phyloP scores from a whole-genome alignment of 2,888 invertebrate species.

The Drosophila putrida region DNA sequence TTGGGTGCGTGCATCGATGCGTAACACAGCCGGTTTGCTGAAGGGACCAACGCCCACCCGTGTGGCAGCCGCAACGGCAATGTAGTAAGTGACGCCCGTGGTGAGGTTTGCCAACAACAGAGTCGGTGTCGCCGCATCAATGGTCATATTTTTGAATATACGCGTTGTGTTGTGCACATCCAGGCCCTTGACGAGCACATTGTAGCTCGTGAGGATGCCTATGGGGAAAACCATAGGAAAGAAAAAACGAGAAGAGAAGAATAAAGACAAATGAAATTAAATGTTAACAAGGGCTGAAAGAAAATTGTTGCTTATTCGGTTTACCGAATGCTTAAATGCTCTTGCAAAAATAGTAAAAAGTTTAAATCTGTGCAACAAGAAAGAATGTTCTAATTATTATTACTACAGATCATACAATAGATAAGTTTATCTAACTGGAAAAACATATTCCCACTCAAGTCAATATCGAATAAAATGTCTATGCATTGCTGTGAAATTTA shows the following conservation, averaged over 20 bases:
- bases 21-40: conserved; percentile 89
- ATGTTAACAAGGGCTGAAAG: conserved; percentile 51
- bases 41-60: conserved; percentile 93
- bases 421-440: no score
- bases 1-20: conserved; percentile 87
- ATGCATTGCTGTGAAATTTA: no score
- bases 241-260: neutral
- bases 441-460: no score
- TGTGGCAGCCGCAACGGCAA: conserved; percentile 94
- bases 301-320: conserved; percentile 33
- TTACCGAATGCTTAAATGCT: conserved; percentile 37
- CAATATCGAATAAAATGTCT: no score
- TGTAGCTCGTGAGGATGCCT: conserved; percentile 91
- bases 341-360: neutral
- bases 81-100: conserved; percentile 92
- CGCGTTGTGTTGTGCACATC: conserved; percentile 87
- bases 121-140: conserved; percentile 90
- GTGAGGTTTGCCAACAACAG: conserved; percentile 93
- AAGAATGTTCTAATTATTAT: no score
- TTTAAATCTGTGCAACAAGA: no score
- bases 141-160: conserved; percentile 90
- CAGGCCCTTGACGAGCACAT: conserved; percentile 89
- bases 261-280: conserved; percentile 65
- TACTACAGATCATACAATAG: no score
- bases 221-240: conserved; percentile 1